Percentiles rank a stretch among this genome's conserved stretches.
phyloP scores from a whole-genome alignment of 2,888 invertebrate species.

The Phyto melanocephala region DNA sequence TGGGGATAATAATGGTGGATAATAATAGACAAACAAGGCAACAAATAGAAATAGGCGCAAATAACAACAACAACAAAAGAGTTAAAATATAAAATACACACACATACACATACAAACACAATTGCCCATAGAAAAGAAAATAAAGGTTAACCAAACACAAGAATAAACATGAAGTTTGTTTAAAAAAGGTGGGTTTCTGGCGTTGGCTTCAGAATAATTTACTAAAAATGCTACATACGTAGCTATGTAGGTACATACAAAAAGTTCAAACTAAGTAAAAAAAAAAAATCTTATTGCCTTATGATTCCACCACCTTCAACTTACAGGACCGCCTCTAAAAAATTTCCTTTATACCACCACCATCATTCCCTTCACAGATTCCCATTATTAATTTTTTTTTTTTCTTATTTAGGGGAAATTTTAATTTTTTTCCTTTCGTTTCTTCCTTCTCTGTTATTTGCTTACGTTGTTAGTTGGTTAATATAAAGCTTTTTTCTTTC shows the following conservation, averaged over 20 bases:
- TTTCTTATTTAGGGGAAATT: conserved; percentile 17
- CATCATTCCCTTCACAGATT: not conserved
- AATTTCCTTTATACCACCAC: not conserved
- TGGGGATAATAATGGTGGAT: conserved; percentile 60
- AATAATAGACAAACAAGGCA: conserved; percentile 59
- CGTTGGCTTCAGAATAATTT: not conserved
- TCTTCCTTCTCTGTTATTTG: not conserved
- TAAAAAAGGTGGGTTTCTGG: conserved; percentile 40
- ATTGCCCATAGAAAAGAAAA: conserved; percentile 12
- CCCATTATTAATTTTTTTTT: not conserved
- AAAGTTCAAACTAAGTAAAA: no score
- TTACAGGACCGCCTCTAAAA: not conserved
- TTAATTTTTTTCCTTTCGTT: not conserved
- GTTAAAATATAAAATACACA: conserved; percentile 23
- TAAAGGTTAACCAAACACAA: conserved; percentile 31
- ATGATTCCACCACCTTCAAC: no score
- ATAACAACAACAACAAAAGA: conserved; percentile 8
- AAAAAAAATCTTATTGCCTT: no score
- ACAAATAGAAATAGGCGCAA: conserved; percentile 32
- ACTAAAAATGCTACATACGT: not conserved
- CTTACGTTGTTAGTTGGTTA: not conserved
- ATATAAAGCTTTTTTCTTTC: conserved; percentile 4
- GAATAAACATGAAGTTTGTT: not conserved
- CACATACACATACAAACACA: not conserved
- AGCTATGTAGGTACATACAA: not conserved